Base-by-base conservation (phyloP, 2,888 invertebrate genomes). In the Alitta virens region DNA sequence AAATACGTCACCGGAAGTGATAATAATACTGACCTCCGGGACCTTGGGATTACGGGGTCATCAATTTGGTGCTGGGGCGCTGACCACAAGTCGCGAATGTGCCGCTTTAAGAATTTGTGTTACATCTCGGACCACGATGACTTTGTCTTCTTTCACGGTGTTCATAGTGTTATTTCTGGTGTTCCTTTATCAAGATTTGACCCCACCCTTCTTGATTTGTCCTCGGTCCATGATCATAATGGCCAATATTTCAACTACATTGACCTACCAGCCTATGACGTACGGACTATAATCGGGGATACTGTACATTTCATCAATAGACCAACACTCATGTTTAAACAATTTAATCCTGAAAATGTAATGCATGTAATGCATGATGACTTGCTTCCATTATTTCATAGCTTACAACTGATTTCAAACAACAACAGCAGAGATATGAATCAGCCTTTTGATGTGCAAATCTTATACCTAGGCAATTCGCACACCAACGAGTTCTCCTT, bases 311-410 rank as follows among this genome's bases (percentile, higher is more conserved):
- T 71, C 61, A 33, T 75, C 5, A 53, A 66, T 5, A 68, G 70
- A 16, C 67, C 65, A 21, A 73, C 72, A 33, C 69, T 84, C 38
- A 63, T 83, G 2, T 68, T 84, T 21, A 75, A 74, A 53, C 74
- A 84, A 12, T 85, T 85, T 68, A 83, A 85, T 67, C 81, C 84
- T 1, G 84, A 84, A 66, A 85, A 85, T 71, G 70, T 85, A n/a
- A 85, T 85, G 85, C 85, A 85, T 75, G 81, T 83, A 7, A 71
- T 85, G 43, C 85, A 85, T 73, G 85, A 85, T 74, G 85, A 85
- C 70, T 71, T 85, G 1, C 65, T 85, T n/a, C 85, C 85, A 1
- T 62, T 84, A 16, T 81, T 74, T 71, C 65, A 74, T 42, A 83
- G 83, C 3, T 72, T 78, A 54, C 69, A 76, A 25, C 69, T 76